These are phyloP conservation scores for Pseudochromis fuscus DNA, from an alignment of 2,797 vertebrate species.

Conservation along the genomic window DNA sequence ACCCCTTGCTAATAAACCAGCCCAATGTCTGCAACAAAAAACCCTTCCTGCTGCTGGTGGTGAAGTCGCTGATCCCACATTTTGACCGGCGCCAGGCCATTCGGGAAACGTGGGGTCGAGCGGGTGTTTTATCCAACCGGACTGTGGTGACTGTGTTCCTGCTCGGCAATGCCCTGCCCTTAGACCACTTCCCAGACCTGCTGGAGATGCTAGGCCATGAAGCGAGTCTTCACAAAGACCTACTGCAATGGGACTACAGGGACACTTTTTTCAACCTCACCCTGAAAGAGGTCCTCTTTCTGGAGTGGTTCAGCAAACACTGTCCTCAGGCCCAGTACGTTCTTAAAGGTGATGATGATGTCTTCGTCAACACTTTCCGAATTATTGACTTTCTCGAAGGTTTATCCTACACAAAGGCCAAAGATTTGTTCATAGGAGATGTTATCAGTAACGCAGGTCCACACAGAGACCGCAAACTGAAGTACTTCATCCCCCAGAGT, in stretches of 20 bases:
- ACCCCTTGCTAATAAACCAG: conserved; percentile 88
- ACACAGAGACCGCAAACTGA: conserved; percentile 88
- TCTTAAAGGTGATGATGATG: conserved; percentile 95
- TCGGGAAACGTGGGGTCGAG: conserved; percentile 93
- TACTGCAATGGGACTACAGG: conserved; percentile 93
- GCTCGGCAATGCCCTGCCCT: conserved; percentile 85
- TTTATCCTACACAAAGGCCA: conserved; percentile 82
- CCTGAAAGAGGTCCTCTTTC: conserved; percentile 94
- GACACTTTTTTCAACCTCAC: conserved; percentile 97
- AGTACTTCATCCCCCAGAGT: conserved; percentile 95
- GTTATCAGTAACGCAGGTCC: conserved; percentile 93
- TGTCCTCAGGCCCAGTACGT: conserved; percentile 87
- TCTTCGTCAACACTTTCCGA: conserved; percentile 92
- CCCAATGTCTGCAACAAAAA: conserved; percentile 83
- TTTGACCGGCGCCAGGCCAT: conserved; percentile 97
- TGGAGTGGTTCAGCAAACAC: conserved; percentile 89
- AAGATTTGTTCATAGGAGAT: conserved; percentile 93
- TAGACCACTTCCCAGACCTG: conserved; percentile 90
- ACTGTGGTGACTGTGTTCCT: conserved; percentile 90
- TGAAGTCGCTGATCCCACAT: conserved; percentile 92
- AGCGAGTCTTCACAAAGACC: conserved; percentile 86
- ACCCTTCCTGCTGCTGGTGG: conserved; percentile 91
- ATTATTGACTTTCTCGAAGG: conserved; percentile 90
- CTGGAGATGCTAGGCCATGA: conserved; percentile 89
- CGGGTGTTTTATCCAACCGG: conserved; percentile 82